phyloP scores from a whole-genome alignment of 2,797 vertebrate genomes.

The Ptychobarbus kaznakovi region DNA sequence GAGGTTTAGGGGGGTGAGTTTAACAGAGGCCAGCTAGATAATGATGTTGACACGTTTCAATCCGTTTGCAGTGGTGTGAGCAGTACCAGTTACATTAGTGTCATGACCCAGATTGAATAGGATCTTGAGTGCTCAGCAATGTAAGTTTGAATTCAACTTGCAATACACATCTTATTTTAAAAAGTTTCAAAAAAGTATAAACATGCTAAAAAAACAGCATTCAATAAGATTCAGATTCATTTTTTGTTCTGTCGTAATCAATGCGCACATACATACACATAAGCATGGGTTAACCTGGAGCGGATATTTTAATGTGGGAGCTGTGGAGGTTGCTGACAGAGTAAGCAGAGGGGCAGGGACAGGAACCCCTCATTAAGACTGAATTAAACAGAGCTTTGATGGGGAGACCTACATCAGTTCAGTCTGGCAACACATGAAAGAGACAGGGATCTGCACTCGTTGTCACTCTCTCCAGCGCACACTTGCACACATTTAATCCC shows the following conservation, averaged over 20 bases:
- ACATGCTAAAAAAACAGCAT: neutral
- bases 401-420: conserved; percentile 76
- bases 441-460: conserved; percentile 70
- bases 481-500: conserved; percentile 8
- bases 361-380: conserved; percentile 76
- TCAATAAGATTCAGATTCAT: neutral
- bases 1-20: neutral
- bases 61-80: neutral
- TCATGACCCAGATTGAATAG: neutral
- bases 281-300: neutral
- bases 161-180: neutral
- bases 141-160: neutral
- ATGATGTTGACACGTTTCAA: too few relatives aligned
- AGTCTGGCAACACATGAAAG: conserved; percentile 83
- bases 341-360: conserved; percentile 66
- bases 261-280: conserved; percentile 5
- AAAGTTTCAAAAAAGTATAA: neutral
- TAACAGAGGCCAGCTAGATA: neutral
- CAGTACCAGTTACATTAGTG: neutral
- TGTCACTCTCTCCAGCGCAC: conserved; percentile 43
- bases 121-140: neutral
- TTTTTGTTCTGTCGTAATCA: neutral
- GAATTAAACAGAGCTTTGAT: conserved; percentile 81
- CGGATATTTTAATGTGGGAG: conserved; percentile 4
- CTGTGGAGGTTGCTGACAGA: conserved; percentile 57